Conservation (phyloP, 2,888 invertebrate genomes). For the Lasiommata megera region DNA sequence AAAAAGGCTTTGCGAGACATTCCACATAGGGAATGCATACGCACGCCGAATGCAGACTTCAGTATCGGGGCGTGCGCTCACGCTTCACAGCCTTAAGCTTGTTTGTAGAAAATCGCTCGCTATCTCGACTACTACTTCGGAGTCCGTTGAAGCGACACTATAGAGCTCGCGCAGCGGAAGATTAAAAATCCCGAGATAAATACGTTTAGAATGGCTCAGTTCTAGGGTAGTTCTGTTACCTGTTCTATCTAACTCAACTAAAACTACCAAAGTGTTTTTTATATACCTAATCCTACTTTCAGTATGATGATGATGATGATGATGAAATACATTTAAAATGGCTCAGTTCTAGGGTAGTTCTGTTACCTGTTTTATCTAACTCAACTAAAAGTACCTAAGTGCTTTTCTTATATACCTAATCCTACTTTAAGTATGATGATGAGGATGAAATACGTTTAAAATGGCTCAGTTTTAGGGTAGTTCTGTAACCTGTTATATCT, state of each 20-base stretch:
- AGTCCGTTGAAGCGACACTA: slow-evolving; percentile 18
- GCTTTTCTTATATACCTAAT: no score
- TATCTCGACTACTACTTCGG: slow-evolving; percentile 39
- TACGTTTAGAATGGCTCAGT: neutral
- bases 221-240: neutral
- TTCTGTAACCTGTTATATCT: neutral
- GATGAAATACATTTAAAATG: neutral
- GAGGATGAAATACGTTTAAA: neutral
- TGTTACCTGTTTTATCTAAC: neutral
- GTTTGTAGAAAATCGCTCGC: slow-evolving; percentile 58
- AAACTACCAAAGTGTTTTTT: no score
- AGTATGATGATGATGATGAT: no score
- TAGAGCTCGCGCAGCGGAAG: slow-evolving; percentile 12
- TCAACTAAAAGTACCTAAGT: no score
- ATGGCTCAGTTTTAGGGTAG: neutral
- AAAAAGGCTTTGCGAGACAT: slow-evolving; percentile 64
- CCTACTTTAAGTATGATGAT: no score
- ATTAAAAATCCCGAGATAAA: slow-evolving; percentile 10
- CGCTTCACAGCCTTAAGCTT: slow-evolving; percentile 54
- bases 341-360: neutral
- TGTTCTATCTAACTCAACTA: neutral
- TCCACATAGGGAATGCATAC: slow-evolving; percentile 46
- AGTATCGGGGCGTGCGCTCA: slow-evolving; percentile 50
- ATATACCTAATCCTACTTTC: no score
- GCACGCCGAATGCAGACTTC: slow-evolving; percentile 50